phyloP scores from a whole-genome alignment of 2,797 vertebrate species.

The Myiothlypis coronata region DNA sequence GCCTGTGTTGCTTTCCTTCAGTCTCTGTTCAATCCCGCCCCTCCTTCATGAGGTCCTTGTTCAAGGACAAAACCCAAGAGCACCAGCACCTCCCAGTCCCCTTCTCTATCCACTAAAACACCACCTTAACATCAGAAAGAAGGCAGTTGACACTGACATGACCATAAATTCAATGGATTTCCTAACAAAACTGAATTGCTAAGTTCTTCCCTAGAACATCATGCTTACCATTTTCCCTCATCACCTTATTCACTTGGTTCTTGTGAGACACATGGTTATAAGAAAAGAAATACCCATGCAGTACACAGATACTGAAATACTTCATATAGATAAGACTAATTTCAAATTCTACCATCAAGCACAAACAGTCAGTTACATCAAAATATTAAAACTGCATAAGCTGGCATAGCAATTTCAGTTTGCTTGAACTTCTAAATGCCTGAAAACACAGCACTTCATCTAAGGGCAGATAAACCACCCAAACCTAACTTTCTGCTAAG shows the following conservation, averaged over 20 bases:
- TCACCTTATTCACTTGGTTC: neutral
- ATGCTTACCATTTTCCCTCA: neutral
- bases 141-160: neutral
- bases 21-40: neutral
- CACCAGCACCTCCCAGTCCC: neutral
- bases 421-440: neutral
- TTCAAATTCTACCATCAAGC: neutral
- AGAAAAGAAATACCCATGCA: neutral
- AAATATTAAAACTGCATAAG: neutral
- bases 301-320: neutral
- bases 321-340: neutral
- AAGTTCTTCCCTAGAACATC: neutral
- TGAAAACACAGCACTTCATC: neutral
- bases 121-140: neutral
- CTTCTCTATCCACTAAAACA: neutral
- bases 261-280: neutral
- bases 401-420: neutral
- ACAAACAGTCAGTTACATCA: neutral
- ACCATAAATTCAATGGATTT: neutral
- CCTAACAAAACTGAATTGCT: neutral
- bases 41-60: neutral
- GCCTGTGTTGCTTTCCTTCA: too few species aligned
- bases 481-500: neutral
- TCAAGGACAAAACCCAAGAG: neutral
- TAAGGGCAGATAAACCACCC: neutral